Evolutionary conservation across 1,140 invertebrate species (phyloP).

Genomic region (Cyphomyrmex costatus): DNA sequence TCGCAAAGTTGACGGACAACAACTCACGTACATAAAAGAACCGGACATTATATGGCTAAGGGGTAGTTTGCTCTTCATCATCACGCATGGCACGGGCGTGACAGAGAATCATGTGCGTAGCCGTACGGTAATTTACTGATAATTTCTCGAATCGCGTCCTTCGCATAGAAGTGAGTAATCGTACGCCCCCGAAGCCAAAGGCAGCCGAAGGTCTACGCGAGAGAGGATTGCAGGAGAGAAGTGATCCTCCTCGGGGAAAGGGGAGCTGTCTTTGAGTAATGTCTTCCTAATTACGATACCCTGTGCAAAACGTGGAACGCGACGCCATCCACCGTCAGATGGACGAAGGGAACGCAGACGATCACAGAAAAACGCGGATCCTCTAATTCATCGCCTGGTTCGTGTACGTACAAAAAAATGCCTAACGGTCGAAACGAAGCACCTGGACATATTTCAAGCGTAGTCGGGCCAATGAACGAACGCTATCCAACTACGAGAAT

Average conservation of each 20-base stretch:
- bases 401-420: constrained; percentile 62
- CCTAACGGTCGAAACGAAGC: constrained; percentile 60
- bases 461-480: constrained; percentile 9
- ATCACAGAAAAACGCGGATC: constrained; percentile 63
- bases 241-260: constrained; percentile 45
- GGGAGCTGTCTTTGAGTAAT: constrained; percentile 77
- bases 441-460: constrained; percentile 43
- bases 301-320: constrained; percentile 67
- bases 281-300: constrained; percentile 81
- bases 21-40: constrained; percentile 7
- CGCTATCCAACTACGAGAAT: constrained; percentile 20
- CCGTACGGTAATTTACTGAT: constrained; percentile 54
- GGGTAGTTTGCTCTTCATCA: constrained; percentile 53
- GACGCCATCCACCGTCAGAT: constrained; percentile 29
- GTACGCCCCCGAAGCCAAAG: constrained; percentile 63
- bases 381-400: constrained; percentile 61
- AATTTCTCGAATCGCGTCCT: constrained; percentile 70
- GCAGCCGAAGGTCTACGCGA: not conserved
- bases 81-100: not conserved
- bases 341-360: constrained; percentile 43
- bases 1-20: not conserved
- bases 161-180: constrained; percentile 39
- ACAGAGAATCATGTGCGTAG: constrained; percentile 19
- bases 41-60: constrained; percentile 17
- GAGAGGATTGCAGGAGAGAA: constrained; percentile 25